Evolutionary conservation across 2,888 invertebrate genomes (phyloP).

Genomic region (Cremastinae sp.): DNA sequence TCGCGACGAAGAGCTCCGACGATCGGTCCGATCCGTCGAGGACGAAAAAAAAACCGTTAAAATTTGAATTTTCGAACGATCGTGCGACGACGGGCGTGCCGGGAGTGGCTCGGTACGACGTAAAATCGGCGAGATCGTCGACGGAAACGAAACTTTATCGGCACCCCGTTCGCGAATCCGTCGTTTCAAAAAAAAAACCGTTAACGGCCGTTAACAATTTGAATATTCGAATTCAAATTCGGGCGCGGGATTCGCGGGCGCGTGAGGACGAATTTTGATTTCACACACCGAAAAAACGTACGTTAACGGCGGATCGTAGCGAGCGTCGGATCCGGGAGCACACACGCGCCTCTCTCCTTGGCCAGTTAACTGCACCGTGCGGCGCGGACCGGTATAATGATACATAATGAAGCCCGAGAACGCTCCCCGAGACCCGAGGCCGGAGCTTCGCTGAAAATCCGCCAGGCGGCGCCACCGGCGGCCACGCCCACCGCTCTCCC

Average conservation of each 20-base stretch:
- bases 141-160: too few species aligned
- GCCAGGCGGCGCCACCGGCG: constrained; percentile 72
- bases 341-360: constrained; percentile 76
- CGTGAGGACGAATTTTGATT: constrained; percentile 32
- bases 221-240: too few species aligned
- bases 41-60: too few species aligned
- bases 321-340: constrained; percentile 57
- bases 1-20: too few species aligned
- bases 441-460: constrained; percentile 69
- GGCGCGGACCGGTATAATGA: constrained; percentile 81
- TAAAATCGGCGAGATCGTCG: constrained; percentile 44
- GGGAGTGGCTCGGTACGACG: too few species aligned
- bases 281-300: constrained; percentile 36
- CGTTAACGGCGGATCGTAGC: constrained; percentile 66
- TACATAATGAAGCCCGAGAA: constrained; percentile 80
- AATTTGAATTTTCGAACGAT: too few species aligned
- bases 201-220: constrained; percentile 58
- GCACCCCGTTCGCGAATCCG: too few species aligned
- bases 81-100: too few species aligned
- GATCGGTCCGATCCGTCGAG: too few species aligned
- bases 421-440: constrained; percentile 76
- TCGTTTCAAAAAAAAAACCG: too few species aligned
- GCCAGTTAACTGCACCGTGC: constrained; percentile 79
- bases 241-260: too few species aligned
- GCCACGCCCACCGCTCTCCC: constrained; percentile 74